Base-by-base conservation (phyloP, 2,113 vertebrate species). In the Maccullochella peelii region DNA sequence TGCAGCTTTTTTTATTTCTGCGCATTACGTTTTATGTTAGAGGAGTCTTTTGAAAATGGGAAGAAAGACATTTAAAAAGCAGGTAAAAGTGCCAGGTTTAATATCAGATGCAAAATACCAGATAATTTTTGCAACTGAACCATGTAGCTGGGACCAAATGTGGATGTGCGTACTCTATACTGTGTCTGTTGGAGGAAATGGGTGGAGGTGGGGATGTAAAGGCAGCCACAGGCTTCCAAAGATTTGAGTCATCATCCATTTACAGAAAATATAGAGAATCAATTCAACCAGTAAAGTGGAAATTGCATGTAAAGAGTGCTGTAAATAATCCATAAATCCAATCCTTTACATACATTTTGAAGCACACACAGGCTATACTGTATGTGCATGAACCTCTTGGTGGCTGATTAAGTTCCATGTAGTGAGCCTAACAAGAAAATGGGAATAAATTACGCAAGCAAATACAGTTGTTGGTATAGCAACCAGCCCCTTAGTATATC, bases 381-480 rank as follows among this genome's bases (percentile, higher is more conserved):
- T 12, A 52, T 72, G 61, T 20, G 55, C 27, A 33, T 6, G 3
- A 61, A 8, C 38, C 33, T 83, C 27, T 16, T 30, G 5, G 21
- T 12, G 15, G 30, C 33, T 54, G 47, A 70, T 82, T 62, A 84
- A 57, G 27, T 55, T 73, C 15, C 44, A 11, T 57, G 44, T 79
- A 77, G 12, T 5, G 23, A 72, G 65, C 36, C 58, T 76, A 73
- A 70, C 21, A 49, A 77, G 71, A 69, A 72, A 82, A 70, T 30
- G 38, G 66, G 42, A 75, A 83, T 83, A 49, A 86, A 90, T 91
- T 84, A 86, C 59, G 66, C 65, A 76, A 88, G 70, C 61, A 88
- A 91, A 87, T 84, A 86, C 49, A 30, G 50, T 80, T 90, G 78
- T 87, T 91, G 52, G 68, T 85, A 88, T 47, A 83, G 62, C 66